These are phyloP conservation scores for Phalacrocorax aristotelis DNA, from an alignment of 2,113 vertebrate species.

Conservation along the genomic window DNA sequence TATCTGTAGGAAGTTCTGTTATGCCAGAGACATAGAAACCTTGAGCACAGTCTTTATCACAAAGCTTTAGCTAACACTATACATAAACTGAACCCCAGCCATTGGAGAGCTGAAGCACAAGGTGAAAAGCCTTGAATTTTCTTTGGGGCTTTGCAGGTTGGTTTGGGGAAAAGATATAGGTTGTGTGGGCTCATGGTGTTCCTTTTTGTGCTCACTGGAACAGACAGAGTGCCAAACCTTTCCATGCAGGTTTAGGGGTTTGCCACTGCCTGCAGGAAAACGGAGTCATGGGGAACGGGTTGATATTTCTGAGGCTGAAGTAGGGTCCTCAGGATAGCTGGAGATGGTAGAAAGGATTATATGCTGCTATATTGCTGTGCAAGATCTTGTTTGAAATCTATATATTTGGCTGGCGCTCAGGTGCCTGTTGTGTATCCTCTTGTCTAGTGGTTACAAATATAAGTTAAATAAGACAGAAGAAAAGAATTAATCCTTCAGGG, in stretches of 20 bases:
- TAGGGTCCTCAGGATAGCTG: not conserved
- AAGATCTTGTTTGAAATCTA: not conserved
- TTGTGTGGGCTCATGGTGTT: not conserved
- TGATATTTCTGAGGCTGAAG: not conserved
- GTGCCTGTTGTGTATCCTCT: not conserved
- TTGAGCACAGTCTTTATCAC: not conserved
- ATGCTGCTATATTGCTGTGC: not conserved
- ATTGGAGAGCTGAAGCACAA: not conserved
- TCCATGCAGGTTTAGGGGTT: not conserved
- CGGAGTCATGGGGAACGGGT: not conserved
- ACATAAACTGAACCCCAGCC: not conserved
- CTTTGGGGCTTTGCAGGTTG: not conserved
- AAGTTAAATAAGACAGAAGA: not conserved
- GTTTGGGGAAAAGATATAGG: not conserved
- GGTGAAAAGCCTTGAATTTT: not conserved
- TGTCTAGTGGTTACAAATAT: not conserved
- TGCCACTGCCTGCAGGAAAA: not conserved
- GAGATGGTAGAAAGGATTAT: not conserved
- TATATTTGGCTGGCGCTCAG: not conserved
- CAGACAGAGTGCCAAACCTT: not conserved
- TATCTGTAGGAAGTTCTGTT: conserved; percentile 7
- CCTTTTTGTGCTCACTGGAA: not conserved
- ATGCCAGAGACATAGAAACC: not conserved
- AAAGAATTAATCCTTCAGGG: not conserved
- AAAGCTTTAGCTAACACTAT: not conserved